Base-by-base conservation (phyloP, 2,888 invertebrate genomes). In the Drosophila dives region DNA sequence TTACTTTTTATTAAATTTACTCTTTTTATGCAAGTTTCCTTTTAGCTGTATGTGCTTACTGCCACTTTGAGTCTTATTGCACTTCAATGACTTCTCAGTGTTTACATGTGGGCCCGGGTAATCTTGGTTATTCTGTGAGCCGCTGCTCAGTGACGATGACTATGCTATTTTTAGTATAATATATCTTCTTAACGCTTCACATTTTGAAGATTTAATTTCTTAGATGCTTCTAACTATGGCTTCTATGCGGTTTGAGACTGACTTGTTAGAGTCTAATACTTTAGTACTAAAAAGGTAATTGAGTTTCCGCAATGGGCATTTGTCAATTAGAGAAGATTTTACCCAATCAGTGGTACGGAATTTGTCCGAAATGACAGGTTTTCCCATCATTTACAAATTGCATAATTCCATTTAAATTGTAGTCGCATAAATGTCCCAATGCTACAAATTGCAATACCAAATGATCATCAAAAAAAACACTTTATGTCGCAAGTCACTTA, bases 381-480 rank as follows among this genome's bases (percentile, higher is more conserved):
- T 32, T 15, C 17, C 8, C 32, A 63, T 68, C 42, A 65, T 26
- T 63, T 68, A 73, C 83, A 88, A 80, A 77, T 83, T 79, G 86
- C 86, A 80, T 90, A 82, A 82, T 68, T 75, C 67, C 71, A 89
- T 85, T 85, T 87, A 75, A 85, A 85, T 80, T 82, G 90, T 75
- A 81, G 72, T 77, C 85, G 84, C 86, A 86, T 86, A 90, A 90
- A 90, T 86, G 89, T 89, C 90, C 79, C 89, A 90, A 83, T 76
- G 76, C 89, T 87, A 87, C 90, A 87, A 90, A 87, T 87, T 90
- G 90, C 83, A 80, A 71, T 78, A 78, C 77, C 77, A 90, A 90
- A 89, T 86, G 87, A 81, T 78, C 90, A 89, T 87, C 87, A 90
- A 87, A 89, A 85, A 87, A 90, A 87, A 80, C 90, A 81, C 76